Evolutionary conservation across 2,113 vertebrate genomes (phyloP), one percentile per base, ranked within the genome.

Genomic region (Callopanchax toddi): DNA sequence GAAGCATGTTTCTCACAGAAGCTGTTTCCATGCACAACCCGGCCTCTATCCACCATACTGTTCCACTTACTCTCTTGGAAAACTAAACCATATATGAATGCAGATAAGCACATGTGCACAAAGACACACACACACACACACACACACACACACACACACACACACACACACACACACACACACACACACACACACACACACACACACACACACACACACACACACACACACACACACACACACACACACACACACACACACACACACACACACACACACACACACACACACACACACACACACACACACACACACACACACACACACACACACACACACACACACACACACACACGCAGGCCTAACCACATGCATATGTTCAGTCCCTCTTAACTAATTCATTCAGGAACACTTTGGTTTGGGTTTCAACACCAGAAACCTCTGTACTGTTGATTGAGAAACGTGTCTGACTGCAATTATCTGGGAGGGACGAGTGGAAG

Each of bases 321-420:
- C 32, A 51, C 37, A 48, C 29, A 32, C 29, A 32, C 29, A 32
- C 29, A 32, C 29, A 32, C 29, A 32, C 54, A 44, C 52, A 59
- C 49, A 60, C 43, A 60, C 34, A 48, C 49, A 59, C 49, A 73
- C 36, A 77, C 62, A 74, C 32, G 48, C 29, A 48, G 45, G 56
- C 69, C 83, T 87, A 93, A 92, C 89, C 92, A 90, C 90, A 91
- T 89, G 84, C 92, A 92, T 84, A 92, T 93, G 92, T 93, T 89
- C 86, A 57, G 85, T 87, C 79, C 69, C 86, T 91, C 87, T 88
- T 90, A 88, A 91, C 90, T 92, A 92, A 93, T 92, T 91, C 87
- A 89, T 92, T 90, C 90, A 93, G 91, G 92, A 92, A 92, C 90
- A 90, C 87, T 89, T 89, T 90, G 90, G 90, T 91, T 91, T 90